phyloP scores from a whole-genome alignment of 2,797 vertebrate genomes.

The Tokudaia muenninki region DNA sequence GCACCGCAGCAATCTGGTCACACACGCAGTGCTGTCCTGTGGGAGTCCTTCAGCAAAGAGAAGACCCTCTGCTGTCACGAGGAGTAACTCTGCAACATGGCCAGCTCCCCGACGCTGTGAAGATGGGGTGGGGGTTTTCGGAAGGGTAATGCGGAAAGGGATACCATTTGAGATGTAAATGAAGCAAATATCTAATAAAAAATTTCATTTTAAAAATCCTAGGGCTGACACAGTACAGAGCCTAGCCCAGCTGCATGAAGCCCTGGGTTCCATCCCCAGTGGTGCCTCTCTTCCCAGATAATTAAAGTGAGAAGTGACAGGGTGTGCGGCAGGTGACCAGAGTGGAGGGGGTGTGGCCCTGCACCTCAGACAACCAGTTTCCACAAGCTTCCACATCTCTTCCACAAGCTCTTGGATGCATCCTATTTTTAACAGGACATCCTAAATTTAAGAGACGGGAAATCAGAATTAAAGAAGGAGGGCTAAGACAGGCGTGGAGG shows the following conservation, averaged over 20 bases:
- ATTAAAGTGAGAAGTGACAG: not conserved
- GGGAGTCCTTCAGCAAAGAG: not conserved
- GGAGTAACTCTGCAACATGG: not conserved
- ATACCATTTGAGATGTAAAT: too few relatives aligned
- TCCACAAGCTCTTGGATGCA: not conserved
- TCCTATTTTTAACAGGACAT: too few relatives aligned
- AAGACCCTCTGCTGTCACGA: not conserved
- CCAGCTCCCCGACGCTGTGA: too few relatives aligned
- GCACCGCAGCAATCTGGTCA: not conserved
- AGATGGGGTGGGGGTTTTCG: too few relatives aligned
- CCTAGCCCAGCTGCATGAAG: not conserved
- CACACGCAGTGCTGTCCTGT: fast-evolving
- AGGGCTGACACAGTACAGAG: not conserved
- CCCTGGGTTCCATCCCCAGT: not conserved
- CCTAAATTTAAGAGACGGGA: not conserved
- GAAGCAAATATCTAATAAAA: too few relatives aligned
- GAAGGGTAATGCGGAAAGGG: too few relatives aligned
- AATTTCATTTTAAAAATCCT: not conserved
- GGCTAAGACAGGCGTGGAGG: not conserved
- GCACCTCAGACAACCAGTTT: fast-evolving
- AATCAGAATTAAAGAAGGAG: not conserved
- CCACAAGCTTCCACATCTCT: too few relatives aligned
- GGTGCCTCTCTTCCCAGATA: too few relatives aligned
- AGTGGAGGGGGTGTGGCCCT: fast-evolving
- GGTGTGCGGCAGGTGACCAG: fast-evolving